These are phyloP conservation scores for Australoheros facetus DNA, from an alignment of 2,797 vertebrate species.

Conservation along the genomic window DNA sequence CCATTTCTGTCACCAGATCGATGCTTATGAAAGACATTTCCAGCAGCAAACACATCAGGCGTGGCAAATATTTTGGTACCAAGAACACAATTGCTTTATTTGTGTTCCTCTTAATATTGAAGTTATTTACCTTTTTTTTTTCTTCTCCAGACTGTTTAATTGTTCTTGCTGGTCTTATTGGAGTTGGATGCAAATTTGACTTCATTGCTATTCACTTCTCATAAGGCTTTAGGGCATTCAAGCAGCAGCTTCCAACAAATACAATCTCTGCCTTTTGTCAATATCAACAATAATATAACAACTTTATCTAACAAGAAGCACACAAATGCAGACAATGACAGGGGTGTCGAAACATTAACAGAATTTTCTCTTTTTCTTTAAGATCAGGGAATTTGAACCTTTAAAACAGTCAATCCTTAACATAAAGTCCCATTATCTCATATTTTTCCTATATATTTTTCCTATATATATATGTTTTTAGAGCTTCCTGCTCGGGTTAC, in stretches of 20 bases:
- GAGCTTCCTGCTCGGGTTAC: slow-evolving; percentile 31
- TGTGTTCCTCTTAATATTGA: slow-evolving; percentile 41
- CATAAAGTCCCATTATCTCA: slow-evolving; percentile 31
- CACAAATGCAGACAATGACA: slow-evolving; percentile 51
- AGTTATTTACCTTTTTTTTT: slow-evolving; percentile 20
- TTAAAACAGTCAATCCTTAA: slow-evolving; percentile 36
- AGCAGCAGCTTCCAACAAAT: slow-evolving; percentile 85
- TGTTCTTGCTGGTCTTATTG: slow-evolving; percentile 48
- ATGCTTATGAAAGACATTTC: slow-evolving; percentile 70
- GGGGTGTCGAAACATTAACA: slow-evolving; percentile 34
- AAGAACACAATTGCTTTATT: slow-evolving; percentile 49
- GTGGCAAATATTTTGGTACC: slow-evolving; percentile 72
- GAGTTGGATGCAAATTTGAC: slow-evolving; percentile 60
- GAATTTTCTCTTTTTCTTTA: slow-evolving; percentile 36
- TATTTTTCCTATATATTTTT: background rate
- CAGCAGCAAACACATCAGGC: slow-evolving; percentile 74
- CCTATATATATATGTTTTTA: slow-evolving; percentile 7
- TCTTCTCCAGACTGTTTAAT: slow-evolving; percentile 37
- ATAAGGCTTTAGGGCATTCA: slow-evolving; percentile 86
- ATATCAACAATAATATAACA: slow-evolving; percentile 57
- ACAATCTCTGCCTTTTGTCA: slow-evolving; percentile 81
- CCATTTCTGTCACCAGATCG: slow-evolving; percentile 57
- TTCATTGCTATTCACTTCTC: slow-evolving; percentile 70
- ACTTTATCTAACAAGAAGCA: slow-evolving; percentile 54
- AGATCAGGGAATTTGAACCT: slow-evolving; percentile 36